Evolutionary conservation across 2,797 vertebrate species (phyloP).

Genomic region (Eulemur albifrons): DNA sequence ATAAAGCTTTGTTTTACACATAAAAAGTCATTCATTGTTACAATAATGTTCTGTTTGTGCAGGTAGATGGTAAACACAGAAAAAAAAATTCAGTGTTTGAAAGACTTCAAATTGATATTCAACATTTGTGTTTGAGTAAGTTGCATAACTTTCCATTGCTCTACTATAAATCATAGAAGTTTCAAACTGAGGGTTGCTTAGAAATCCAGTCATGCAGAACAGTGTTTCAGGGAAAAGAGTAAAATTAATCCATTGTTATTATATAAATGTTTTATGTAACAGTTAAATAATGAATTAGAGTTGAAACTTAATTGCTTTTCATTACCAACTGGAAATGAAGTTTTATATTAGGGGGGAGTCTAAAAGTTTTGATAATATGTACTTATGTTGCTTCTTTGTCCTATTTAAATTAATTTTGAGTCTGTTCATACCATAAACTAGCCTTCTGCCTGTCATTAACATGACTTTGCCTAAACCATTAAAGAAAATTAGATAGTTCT

Average conservation of each 20-base stretch:
- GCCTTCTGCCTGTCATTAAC: neutral
- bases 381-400: conserved; percentile 3
- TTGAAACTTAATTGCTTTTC: neutral
- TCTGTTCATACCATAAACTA: neutral
- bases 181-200: conserved; percentile 14
- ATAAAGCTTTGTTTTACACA: neutral
- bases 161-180: neutral
- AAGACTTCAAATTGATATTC: conserved; percentile 96
- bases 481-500: neutral
- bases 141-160: conserved; percentile 50
- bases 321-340: neutral
- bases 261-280: neutral
- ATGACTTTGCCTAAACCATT: conserved; percentile 2
- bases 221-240: neutral
- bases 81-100: conserved; percentile 88
- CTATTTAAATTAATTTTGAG: conserved; percentile 29
- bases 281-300: neutral
- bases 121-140: conserved; percentile 95
- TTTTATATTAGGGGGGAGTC: neutral
- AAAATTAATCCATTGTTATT: neutral
- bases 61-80: conserved; percentile 97
- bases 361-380: neutral
- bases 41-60: conserved; percentile 54
- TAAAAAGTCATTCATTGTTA: neutral
- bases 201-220: neutral